phyloP scores from a whole-genome alignment of 2,113 vertebrate genomes.

The Amblyornis subalaris region DNA sequence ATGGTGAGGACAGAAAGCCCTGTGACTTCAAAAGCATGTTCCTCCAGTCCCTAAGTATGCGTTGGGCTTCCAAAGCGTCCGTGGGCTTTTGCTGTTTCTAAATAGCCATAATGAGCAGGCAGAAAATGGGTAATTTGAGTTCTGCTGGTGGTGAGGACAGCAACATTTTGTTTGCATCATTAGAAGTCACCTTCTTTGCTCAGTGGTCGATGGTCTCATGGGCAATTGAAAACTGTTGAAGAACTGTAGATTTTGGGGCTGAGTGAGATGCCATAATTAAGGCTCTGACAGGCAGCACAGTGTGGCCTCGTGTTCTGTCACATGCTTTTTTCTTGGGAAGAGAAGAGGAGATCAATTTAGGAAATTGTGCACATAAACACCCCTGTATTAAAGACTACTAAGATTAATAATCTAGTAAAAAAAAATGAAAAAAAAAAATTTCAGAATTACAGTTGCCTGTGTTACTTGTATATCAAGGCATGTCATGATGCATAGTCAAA shows the following conservation, averaged over 20 bases:
- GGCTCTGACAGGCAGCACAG: background rate
- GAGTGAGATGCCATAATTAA: background rate
- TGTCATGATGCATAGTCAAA: background rate
- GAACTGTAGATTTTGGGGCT: background rate
- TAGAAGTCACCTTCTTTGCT: background rate
- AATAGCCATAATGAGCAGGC: background rate
- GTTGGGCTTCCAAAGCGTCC: accelerated
- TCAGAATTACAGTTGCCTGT: background rate
- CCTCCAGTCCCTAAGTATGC: background rate
- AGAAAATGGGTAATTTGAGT: background rate
- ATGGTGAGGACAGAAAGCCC: background rate
- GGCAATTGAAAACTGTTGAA: background rate
- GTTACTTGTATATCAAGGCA: background rate
- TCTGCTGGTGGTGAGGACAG: background rate
- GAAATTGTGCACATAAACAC: background rate
- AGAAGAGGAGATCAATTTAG: background rate
- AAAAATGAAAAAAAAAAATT: background rate
- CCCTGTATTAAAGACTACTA: background rate
- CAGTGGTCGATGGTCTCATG: accelerated
- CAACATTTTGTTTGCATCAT: accelerated
- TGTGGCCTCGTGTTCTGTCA: background rate
- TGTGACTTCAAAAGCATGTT: background rate
- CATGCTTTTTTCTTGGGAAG: background rate
- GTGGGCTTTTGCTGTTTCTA: background rate
- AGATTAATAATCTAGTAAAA: background rate